phyloP scores from a whole-genome alignment of 2,797 vertebrate genomes.

The Scomberomorus guttatus region DNA sequence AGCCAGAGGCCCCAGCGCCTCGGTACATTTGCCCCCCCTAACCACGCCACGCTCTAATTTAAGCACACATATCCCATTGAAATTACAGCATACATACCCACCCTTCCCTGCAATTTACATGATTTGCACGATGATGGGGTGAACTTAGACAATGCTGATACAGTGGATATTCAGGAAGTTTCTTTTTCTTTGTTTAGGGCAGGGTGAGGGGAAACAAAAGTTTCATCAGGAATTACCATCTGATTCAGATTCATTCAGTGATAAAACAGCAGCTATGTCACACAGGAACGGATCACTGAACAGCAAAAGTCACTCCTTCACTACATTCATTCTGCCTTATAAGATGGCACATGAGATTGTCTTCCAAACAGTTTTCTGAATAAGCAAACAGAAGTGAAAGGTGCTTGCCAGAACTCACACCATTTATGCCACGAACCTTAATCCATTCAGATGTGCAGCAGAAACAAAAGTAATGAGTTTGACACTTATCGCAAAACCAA shows the following conservation, averaged over 20 bases:
- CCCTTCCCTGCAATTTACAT: constrained; percentile 86
- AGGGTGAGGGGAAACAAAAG: constrained; percentile 13
- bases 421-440: neutral
- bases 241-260: neutral
- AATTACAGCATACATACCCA: constrained; percentile 86
- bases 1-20: constrained; percentile 74
- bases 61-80: constrained; percentile 85
- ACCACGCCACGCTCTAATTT: constrained; percentile 87
- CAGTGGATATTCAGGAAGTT: constrained; percentile 32
- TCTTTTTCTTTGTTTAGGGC: constrained; percentile 51
- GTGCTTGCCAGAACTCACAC: neutral
- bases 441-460: constrained; percentile 7
- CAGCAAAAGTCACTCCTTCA: neutral
- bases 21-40: constrained; percentile 80
- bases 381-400: neutral
- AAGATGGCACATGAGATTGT: neutral
- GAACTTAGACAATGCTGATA: constrained; percentile 79
- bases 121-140: constrained; percentile 79
- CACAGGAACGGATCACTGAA: constrained; percentile 9
- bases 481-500: neutral
- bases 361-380: constrained; percentile 10
- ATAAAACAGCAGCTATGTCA: neutral
- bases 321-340: constrained; percentile 1
- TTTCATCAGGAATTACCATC: neutral
- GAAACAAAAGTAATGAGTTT: constrained; percentile 8